phyloP scores from a whole-genome alignment of 2,888 invertebrate genomes.

The Cynaeus angustus region DNA sequence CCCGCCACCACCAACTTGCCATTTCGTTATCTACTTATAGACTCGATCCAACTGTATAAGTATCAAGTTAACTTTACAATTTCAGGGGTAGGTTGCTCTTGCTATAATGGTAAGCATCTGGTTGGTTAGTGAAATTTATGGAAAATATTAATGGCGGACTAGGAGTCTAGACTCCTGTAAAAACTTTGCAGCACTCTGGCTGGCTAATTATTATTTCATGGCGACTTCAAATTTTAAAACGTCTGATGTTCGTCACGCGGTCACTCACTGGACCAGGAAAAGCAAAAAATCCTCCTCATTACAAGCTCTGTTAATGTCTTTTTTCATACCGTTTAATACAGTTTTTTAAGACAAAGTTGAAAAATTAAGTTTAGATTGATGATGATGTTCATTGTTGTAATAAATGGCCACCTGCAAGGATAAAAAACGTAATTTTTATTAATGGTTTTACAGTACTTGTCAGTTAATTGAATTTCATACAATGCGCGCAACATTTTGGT shows the following conservation, averaged over 20 bases:
- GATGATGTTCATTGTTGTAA: background rate
- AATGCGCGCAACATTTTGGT: slow-evolving; percentile 20
- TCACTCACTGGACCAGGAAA: background rate
- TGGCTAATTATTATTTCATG: slow-evolving; percentile 33
- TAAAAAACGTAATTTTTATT: slow-evolving; percentile 9
- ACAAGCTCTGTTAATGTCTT: too few species aligned
- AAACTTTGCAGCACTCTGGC: slow-evolving; percentile 25
- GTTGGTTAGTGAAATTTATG: slow-evolving; percentile 38
- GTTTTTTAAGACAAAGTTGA: background rate
- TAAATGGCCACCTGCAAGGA: background rate
- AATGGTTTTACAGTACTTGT: slow-evolving; percentile 7
- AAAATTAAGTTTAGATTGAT: background rate
- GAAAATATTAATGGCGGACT: slow-evolving; percentile 18
- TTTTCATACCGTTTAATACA: too few species aligned
- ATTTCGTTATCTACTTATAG: slow-evolving; percentile 42
- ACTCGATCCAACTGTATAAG: slow-evolving; percentile 32
- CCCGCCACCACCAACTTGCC: slow-evolving; percentile 28
- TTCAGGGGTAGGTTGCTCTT: slow-evolving; percentile 25
- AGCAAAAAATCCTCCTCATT: too few species aligned
- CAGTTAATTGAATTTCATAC: slow-evolving; percentile 17
- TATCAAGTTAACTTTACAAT: slow-evolving; percentile 45
- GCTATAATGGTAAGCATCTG: slow-evolving; percentile 31
- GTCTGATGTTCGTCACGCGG: slow-evolving; percentile 10
- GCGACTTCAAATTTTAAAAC: slow-evolving; percentile 14
- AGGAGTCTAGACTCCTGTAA: slow-evolving; percentile 9